Percentiles rank a stretch among this genome's conserved stretches.
These are phyloP conservation scores for Pterostichus niger DNA, from an alignment of 2,888 invertebrate genomes.

Conservation along the genomic window DNA sequence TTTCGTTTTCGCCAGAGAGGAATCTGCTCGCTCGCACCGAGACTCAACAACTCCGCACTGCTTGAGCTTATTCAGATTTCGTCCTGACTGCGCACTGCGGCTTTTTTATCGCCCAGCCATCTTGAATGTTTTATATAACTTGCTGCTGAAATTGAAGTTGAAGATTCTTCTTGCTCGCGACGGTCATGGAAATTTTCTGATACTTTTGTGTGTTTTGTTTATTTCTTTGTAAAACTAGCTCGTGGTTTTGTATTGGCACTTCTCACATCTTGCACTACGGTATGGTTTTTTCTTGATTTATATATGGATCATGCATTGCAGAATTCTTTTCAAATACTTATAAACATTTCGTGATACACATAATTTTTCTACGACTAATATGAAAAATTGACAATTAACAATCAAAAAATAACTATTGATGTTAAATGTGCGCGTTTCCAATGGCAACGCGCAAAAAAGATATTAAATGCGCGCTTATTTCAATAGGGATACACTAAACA, in stretches of 20 bases:
- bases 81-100: conserved; percentile 62
- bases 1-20: conserved; percentile 51
- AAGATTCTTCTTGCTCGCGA: conserved; percentile 59
- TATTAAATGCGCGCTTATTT: too few relatives aligned
- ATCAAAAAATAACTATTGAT: too few relatives aligned
- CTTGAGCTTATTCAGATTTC: conserved; percentile 41
- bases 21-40: background rate
- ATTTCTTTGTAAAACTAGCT: background rate
- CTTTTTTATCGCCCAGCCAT: conserved; percentile 75
- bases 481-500: too few relatives aligned
- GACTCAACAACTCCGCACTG: background rate
- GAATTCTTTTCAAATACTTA: too few relatives aligned
- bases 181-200: conserved; percentile 51
- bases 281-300: too few relatives aligned
- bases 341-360: too few relatives aligned
- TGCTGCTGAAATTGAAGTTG: conserved; percentile 61
- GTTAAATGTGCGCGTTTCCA: too few relatives aligned
- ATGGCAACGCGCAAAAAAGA: too few relatives aligned
- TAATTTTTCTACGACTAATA: too few relatives aligned
- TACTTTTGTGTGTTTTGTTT: conserved; percentile 38
- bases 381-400: too few relatives aligned
- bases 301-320: too few relatives aligned
- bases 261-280: background rate
- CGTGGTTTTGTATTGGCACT: background rate
- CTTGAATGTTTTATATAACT: conserved; percentile 67